These are phyloP conservation scores for Grammomys surdaster DNA, from an alignment of 2,113 vertebrate genomes.

Conservation along the genomic window DNA sequence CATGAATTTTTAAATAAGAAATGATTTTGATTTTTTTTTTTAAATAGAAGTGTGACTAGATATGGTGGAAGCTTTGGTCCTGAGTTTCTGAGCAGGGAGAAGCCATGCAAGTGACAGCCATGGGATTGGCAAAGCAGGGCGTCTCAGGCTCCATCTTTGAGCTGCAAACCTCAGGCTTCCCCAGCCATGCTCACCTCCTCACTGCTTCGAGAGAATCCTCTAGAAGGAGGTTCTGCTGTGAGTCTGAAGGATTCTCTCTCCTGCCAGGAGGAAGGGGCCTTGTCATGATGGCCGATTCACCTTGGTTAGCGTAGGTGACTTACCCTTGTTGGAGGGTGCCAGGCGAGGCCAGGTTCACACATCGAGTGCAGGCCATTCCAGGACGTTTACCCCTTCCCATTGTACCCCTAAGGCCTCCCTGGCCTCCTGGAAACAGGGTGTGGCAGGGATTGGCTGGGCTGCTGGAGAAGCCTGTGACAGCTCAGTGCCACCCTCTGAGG, in stretches of 20 bases:
- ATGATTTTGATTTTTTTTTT: not conserved
- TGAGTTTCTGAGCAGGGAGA: not conserved
- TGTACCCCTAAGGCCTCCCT: rapidly evolving
- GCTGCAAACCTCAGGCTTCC: rapidly evolving
- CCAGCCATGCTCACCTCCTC: not conserved
- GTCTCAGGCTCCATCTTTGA: too few species aligned
- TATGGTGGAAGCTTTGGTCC: not conserved
- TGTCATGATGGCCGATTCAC: rapidly evolving
- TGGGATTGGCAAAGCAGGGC: rapidly evolving
- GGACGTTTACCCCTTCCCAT: not conserved
- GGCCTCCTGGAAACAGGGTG: not conserved
- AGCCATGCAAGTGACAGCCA: rapidly evolving
- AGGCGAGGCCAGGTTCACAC: not conserved
- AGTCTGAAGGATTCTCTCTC: not conserved
- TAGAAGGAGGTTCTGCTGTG: not conserved
- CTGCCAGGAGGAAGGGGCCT: not conserved
- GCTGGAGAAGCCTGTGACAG: slow-evolving; percentile 14
- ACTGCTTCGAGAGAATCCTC: not conserved
- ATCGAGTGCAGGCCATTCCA: not conserved
- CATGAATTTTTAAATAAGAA: not conserved
- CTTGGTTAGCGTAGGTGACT: not conserved
- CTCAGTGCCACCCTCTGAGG: slow-evolving; percentile 48
- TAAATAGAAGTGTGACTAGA: not conserved
- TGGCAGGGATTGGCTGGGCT: rapidly evolving
- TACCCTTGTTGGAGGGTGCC: not conserved